Evolutionary conservation across 2,888 invertebrate species (phyloP), one percentile per base, ranked within the genome.

Genomic region (Drosophila trichaetosa): DNA sequence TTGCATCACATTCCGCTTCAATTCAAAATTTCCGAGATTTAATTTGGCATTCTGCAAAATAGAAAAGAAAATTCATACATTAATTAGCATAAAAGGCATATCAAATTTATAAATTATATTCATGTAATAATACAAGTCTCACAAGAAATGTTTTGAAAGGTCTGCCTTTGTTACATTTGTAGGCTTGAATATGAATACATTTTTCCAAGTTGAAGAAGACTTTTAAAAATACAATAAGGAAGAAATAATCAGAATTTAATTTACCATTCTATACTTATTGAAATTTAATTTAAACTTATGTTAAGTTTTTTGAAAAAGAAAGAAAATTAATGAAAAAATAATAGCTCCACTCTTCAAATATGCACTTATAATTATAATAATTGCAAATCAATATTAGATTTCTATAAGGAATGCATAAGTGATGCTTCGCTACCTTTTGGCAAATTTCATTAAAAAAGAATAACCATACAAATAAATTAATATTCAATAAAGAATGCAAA

Each of bases 1-100:
- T 60, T 40, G 24, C 31, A 49, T 62, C 33, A 52, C 49, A 57
- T 38, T 31, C 40, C 29, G 18, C 11, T 5, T 46, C 36, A 16
- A 27, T 24, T 53, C 27, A 33, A 34, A 42, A 18, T 33, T 18
- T 18, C 3, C 11, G 7, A 46, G 18, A 4, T 18, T 33, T 60
- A 24, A 31, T 11, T 52, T 16, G 48, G 66, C 27, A 49, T 59
- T 52, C 78, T 79, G 78, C 36, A 79, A 76, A 33, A 71, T 33
- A 67, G 0, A n/a, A 33, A 38, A 27, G 31, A 60, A 56, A 61
- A 38, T 8, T 0, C 27, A 62, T 24, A 6, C 6, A 18, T 18
- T 48, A 42, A 31, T 42, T 11, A 42, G 13, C 38, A 21, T 38
- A 16, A 5, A 27, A 24, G 48, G 11, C 16, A 38, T 16, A 34